phyloP scores from a whole-genome alignment of 2,888 invertebrate species.

The Incurvaria masculella region DNA sequence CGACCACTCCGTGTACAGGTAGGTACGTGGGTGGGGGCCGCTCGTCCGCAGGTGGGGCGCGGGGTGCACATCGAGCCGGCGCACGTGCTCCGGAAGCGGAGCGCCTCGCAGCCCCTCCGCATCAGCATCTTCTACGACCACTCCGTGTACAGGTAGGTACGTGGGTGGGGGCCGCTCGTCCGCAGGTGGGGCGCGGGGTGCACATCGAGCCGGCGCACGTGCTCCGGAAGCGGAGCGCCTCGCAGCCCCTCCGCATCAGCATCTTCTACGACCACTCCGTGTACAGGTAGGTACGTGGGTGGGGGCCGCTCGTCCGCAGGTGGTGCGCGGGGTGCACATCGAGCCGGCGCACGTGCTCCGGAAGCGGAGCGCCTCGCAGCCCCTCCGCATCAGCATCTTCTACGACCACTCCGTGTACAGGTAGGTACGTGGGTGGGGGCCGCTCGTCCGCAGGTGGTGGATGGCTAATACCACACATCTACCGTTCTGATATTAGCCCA shows the following conservation, averaged over 20 bases:
- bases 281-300: constrained; percentile 78
- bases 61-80: constrained; percentile 78
- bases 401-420: constrained; percentile 88
- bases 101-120: constrained; percentile 77
- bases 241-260: constrained; percentile 80
- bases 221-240: constrained; percentile 74
- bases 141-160: constrained; percentile 82
- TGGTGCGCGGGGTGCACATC: constrained; percentile 77
- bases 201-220: constrained; percentile 76
- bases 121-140: constrained; percentile 84
- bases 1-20: constrained; percentile 87
- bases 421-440: constrained; percentile 57
- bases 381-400: constrained; percentile 76
- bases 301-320: constrained; percentile 54
- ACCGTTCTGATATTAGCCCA: too few species aligned
- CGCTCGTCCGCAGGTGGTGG: constrained; percentile 64
- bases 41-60: constrained; percentile 67
- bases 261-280: constrained; percentile 86
- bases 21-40: too few species aligned
- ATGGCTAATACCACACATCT: too few species aligned
- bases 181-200: constrained; percentile 77
- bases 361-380: constrained; percentile 78
- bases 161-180: too few species aligned
- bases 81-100: constrained; percentile 74
- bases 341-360: constrained; percentile 74